Base-by-base conservation (phyloP, 2,113 vertebrate genomes). In the Trinectes maculatus region DNA sequence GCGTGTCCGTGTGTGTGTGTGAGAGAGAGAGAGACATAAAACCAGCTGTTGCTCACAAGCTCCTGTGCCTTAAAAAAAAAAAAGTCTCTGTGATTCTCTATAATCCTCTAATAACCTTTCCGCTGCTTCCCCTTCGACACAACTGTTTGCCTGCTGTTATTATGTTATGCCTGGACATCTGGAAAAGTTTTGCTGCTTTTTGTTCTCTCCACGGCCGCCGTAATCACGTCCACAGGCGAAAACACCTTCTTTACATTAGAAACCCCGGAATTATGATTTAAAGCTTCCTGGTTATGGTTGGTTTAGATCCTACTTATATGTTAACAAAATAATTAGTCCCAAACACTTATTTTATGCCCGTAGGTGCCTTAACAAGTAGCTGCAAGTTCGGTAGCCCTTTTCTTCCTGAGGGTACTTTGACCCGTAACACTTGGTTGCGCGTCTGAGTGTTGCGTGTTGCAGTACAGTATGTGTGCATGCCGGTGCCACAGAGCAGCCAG, bases 81-180 rank as follows among this genome's bases (percentile, higher is more conserved):
- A 63, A 39, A 58, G 19, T 22, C 71, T 71, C 33, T 84, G 71
- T 63, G 84, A 83, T 83, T 90, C 56, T 55, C 44, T 51, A 56
- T 87, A 88, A 89, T 86, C 79, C 80, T 29, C 29, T 83, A 84
- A 81, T 82, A 86, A 88, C 84, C 64, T 78, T 81, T 70, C 65
- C 53, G 43, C 77, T 46, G 59, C 39, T 60, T 26, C 65, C 68
- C 63, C 62, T 74, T 55, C 58, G 63, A 81, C 70, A 65, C 55
- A 48, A 70, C 62, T 74, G 78, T 82, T 82, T 80, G 31, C 77
- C 65, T 77, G 64, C 65, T 59, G 78, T 87, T 83, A 73, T 74
- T 61, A 74, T 77, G 70, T 88, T 91, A 87, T 85, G 70, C 59
- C 84, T 77, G 60, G 51, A 91, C 91, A 91, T 91, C 89, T 92